These are phyloP conservation scores for Metopia argyrocephala DNA, from an alignment of 2,888 invertebrate species.

Conservation along the genomic window DNA sequence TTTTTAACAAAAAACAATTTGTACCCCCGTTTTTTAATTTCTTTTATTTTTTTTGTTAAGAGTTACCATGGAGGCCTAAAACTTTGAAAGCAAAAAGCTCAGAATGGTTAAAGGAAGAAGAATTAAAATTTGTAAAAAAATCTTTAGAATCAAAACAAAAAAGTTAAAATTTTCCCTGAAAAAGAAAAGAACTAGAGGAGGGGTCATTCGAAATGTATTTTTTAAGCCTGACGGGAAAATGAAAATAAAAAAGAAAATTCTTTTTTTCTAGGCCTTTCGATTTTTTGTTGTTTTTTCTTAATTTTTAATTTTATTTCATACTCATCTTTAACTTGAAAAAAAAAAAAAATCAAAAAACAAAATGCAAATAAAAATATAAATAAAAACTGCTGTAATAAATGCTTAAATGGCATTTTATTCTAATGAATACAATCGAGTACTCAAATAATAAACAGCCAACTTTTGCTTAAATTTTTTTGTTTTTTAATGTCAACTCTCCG, in stretches of 20 bases:
- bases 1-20: constrained; percentile 12
- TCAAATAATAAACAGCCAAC: background rate
- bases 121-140: background rate
- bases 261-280: constrained; percentile 24
- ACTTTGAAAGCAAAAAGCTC: background rate
- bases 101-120: constrained; percentile 7
- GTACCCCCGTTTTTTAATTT: background rate
- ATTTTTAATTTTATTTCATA: background rate
- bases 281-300: background rate
- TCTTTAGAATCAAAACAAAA: background rate
- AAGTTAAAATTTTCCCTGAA: constrained; percentile 25
- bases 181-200: constrained; percentile 35
- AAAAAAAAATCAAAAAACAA: background rate
- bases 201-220: constrained; percentile 39
- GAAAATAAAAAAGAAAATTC: no score
- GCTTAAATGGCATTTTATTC: constrained; percentile 42
- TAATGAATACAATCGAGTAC: constrained; percentile 24
- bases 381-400: no score
- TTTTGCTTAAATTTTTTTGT: constrained; percentile 46
- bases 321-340: constrained; percentile 28
- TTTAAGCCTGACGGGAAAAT: background rate
- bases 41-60: constrained; percentile 10
- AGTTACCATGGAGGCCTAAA: constrained; percentile 53
- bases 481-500: constrained; percentile 44
- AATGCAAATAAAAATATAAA: no score